These are phyloP conservation scores for Nezara viridula DNA, from an alignment of 2,888 invertebrate genomes.

Conservation along the genomic window DNA sequence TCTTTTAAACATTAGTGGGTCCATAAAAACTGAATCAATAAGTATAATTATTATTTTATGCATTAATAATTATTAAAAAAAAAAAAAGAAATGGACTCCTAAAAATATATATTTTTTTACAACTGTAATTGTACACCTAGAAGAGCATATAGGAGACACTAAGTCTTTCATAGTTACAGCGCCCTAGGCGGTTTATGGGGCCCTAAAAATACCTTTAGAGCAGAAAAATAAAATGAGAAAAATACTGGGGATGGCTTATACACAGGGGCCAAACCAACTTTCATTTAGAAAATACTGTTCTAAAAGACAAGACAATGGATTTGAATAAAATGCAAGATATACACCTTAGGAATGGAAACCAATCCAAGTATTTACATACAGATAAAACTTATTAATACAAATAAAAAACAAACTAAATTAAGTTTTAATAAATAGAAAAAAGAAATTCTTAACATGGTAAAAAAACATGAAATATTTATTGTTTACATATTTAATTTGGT, in stretches of 20 bases:
- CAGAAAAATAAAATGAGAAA: slow-evolving; percentile 38
- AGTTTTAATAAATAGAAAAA: too few relatives aligned
- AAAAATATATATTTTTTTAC: neutral
- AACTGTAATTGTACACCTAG: neutral
- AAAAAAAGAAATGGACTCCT: neutral
- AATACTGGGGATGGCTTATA: neutral
- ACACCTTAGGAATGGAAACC: neutral
- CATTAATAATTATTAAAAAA: too few relatives aligned
- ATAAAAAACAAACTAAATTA: too few relatives aligned
- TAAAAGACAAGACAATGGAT: neutral
- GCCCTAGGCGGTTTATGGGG: neutral
- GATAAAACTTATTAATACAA: too few relatives aligned
- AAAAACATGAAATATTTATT: too few relatives aligned
- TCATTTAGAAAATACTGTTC: neutral
- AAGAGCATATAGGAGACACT: neutral
- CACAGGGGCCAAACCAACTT: neutral
- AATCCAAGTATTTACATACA: neutral
- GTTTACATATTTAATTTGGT: too few relatives aligned
- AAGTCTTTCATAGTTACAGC: neutral
- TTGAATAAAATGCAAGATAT: neutral
- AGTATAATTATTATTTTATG: too few relatives aligned
- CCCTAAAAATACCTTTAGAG: slow-evolving; percentile 30
- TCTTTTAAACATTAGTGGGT: too few relatives aligned
- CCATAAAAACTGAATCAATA: too few relatives aligned
- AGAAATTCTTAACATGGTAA: too few relatives aligned